phyloP scores from a whole-genome alignment of 1,140 invertebrate genomes.

The Antheraea mylitta region DNA sequence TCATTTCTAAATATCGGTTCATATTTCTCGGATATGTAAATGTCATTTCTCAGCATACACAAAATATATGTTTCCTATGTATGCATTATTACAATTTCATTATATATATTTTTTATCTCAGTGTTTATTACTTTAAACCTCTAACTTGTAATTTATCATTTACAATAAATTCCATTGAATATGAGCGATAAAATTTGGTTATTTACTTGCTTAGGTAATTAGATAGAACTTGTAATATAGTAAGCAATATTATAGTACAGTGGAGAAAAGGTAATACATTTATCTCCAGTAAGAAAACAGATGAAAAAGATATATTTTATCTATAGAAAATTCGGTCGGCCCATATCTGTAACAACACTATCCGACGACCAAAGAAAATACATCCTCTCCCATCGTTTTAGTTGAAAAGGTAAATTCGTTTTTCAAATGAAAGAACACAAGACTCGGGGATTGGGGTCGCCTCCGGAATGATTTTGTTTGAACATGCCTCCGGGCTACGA shows the following conservation, averaged over 20 bases:
- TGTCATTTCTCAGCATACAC: no score
- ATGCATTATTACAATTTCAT: no score
- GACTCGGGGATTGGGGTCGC: not conserved
- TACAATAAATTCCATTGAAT: no score
- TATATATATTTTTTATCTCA: no score
- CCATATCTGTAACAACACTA: constrained; percentile 1
- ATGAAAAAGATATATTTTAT: not conserved
- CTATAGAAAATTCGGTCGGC: not conserved
- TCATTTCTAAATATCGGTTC: no score
- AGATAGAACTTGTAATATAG: not conserved
- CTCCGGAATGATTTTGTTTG: not conserved
- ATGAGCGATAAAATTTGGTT: no score
- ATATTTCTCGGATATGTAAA: no score
- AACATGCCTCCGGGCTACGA: not conserved
- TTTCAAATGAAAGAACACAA: constrained; percentile 7
- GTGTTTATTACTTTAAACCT: no score
- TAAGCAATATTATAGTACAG: not conserved
- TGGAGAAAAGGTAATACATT: not conserved
- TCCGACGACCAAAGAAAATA: not conserved
- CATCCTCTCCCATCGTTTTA: not conserved
- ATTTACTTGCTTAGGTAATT: not conserved
- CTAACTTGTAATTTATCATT: no score
- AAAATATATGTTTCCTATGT: no score
- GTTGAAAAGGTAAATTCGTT: constrained; percentile 5
- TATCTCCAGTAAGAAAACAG: not conserved